These are phyloP conservation scores for Spheniscus mendiculus DNA, from an alignment of 2,113 vertebrate genomes.

Conservation along the genomic window DNA sequence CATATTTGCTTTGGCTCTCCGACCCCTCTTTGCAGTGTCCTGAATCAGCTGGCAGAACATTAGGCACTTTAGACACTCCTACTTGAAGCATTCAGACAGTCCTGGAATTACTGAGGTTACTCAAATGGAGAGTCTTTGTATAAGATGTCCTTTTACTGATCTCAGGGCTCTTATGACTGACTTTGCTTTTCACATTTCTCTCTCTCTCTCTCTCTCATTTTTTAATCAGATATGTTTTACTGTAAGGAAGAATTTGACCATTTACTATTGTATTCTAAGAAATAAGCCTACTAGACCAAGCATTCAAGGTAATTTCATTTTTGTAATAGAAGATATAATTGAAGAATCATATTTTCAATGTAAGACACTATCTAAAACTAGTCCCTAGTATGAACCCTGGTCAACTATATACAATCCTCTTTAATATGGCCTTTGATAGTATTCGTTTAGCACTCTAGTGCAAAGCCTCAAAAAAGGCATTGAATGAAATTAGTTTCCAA, in stretches of 20 bases:
- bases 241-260: conserved; percentile 42
- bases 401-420: conserved; percentile 65
- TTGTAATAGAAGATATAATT: conserved; percentile 65
- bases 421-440: conserved; percentile 69
- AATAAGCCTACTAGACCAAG: conserved; percentile 53
- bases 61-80: not conserved
- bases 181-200: conserved; percentile 33
- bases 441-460: conserved; percentile 44
- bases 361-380: conserved; percentile 64
- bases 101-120: not conserved
- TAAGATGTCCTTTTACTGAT: conserved; percentile 26
- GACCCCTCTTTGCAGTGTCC: not conserved
- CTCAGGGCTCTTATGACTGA: not conserved
- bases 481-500: conserved; percentile 70
- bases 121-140: not conserved
- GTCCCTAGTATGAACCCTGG: conserved; percentile 55
- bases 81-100: not conserved
- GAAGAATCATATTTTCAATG: conserved; percentile 65
- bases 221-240: conserved; percentile 59
- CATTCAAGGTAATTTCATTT: conserved; percentile 75
- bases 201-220: conserved; percentile 30
- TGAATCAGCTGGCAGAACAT: not conserved
- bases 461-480: conserved; percentile 36
- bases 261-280: conserved; percentile 56
- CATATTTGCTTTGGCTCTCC: not conserved